Conservation (phyloP, 2,113 vertebrate species). For the Leptobrachium ailaonicum region DNA sequence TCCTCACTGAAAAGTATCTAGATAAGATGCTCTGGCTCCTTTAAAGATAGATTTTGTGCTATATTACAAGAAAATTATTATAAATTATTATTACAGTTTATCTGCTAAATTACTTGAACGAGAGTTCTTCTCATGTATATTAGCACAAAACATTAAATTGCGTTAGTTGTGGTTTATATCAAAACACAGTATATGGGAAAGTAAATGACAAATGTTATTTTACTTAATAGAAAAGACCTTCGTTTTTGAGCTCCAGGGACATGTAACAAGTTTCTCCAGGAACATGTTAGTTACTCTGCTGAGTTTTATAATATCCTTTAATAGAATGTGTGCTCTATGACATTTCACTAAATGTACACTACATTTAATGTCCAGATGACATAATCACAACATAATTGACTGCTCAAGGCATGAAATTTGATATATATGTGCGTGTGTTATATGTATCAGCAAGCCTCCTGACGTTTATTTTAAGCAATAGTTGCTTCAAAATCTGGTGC, state of each 20-base stretch:
- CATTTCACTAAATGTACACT: background rate
- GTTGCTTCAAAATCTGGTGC: too few relatives aligned
- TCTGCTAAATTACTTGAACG: too few relatives aligned
- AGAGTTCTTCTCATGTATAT: too few relatives aligned
- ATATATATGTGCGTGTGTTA: slow-evolving; percentile 15
- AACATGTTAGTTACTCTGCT: background rate
- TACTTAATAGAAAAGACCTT: background rate
- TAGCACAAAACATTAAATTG: too few relatives aligned
- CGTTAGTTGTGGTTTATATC: too few relatives aligned
- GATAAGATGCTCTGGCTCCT: too few relatives aligned
- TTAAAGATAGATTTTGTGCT: too few relatives aligned
- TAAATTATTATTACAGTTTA: too few relatives aligned
- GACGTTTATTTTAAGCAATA: too few relatives aligned
- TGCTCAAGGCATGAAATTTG: slow-evolving; percentile 6
- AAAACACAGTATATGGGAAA: background rate
- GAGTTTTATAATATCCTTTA: slow-evolving; percentile 8
- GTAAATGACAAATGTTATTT: slow-evolving; percentile 4
- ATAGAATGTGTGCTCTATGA: background rate
- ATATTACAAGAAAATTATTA: too few relatives aligned
- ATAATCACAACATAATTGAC: slow-evolving; percentile 12
- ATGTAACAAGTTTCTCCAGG: slow-evolving; percentile 3
- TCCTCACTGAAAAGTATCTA: too few relatives aligned
- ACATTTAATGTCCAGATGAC: slow-evolving; percentile 21
- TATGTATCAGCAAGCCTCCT: background rate
- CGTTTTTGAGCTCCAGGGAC: background rate